Percentiles rank a stretch among this genome's conserved stretches.
These are phyloP conservation scores for Coendou prehensilis DNA, from an alignment of 2,797 vertebrate genomes.

Conservation along the genomic window DNA sequence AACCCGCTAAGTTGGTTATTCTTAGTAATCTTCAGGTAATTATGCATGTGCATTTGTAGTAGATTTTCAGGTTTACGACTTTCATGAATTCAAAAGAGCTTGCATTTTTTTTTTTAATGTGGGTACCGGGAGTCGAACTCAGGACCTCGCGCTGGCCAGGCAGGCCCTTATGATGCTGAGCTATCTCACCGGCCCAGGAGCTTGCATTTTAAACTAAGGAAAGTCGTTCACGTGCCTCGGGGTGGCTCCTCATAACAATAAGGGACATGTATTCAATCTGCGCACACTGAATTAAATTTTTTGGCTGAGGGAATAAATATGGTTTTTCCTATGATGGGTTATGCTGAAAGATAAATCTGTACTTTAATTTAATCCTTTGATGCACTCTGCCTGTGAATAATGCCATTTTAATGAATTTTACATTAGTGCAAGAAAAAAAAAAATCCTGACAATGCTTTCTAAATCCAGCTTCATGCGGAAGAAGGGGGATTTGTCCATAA, in stretches of 20 bases:
- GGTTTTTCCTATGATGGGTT: constrained; percentile 19
- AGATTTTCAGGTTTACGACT: constrained; percentile 58
- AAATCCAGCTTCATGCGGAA: neutral
- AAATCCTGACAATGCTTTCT: neutral
- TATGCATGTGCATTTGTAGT: constrained; percentile 74
- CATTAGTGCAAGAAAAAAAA: constrained; percentile 10
- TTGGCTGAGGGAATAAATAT: neutral
- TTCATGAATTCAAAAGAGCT: constrained; percentile 74
- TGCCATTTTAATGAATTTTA: constrained; percentile 66
- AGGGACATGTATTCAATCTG: constrained; percentile 47
- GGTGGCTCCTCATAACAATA: constrained; percentile 54
- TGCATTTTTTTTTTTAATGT: constrained; percentile 14
- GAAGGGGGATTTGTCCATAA: neutral
- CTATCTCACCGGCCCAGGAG: neutral
- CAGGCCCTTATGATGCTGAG: no score
- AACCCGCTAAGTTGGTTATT: constrained; percentile 4
- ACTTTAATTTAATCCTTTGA: constrained; percentile 66
- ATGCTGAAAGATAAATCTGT: constrained; percentile 54
- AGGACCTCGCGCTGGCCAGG: no score
- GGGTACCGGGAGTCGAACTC: no score
- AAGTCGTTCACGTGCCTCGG: neutral
- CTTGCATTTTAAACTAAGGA: constrained; percentile 59
- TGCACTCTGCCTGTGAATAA: neutral
- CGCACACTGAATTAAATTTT: constrained; percentile 68
- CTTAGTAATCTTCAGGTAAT: constrained; percentile 67